Conservation (phyloP, 1,140 invertebrate genomes). For the Drosophila dunni region DNA sequence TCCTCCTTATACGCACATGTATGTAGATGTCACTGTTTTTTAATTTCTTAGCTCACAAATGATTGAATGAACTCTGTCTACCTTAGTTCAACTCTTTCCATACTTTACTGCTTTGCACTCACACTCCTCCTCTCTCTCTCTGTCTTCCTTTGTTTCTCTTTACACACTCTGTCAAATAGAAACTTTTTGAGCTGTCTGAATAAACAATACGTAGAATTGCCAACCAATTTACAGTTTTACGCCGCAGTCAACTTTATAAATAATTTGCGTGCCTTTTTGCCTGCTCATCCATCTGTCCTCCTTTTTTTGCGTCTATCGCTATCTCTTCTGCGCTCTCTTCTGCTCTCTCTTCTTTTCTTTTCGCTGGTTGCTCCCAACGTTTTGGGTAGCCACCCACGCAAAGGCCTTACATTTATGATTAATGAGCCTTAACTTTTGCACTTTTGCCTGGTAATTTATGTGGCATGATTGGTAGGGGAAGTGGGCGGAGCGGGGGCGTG, state of each 20-base stretch:
- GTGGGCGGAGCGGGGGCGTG: not conserved
- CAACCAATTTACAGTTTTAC: conserved; percentile 74
- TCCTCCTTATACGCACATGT: not conserved
- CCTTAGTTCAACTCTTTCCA: too few relatives aligned
- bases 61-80: conserved; percentile 27
- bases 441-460: conserved; percentile 75
- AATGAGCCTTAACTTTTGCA: conserved; percentile 82
- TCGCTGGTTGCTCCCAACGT: not conserved
- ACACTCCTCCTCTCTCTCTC: not conserved
- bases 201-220: conserved; percentile 58
- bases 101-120: not conserved
- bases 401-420: conserved; percentile 75
- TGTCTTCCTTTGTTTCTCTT: not conserved
- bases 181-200: conserved; percentile 33
- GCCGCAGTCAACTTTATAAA: conserved; percentile 63
- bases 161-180: not conserved
- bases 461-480: not conserved
- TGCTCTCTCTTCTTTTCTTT: not conserved
- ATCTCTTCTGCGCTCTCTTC: not conserved
- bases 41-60: conserved; percentile 13
- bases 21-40: not conserved
- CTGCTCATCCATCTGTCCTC: conserved; percentile 52
- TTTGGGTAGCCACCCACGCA: conserved; percentile 19
- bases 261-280: conserved; percentile 53
- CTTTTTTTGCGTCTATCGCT: conserved; percentile 15